Conservation (phyloP, 2,113 vertebrate species). For the Pelmatolapia mariae region DNA sequence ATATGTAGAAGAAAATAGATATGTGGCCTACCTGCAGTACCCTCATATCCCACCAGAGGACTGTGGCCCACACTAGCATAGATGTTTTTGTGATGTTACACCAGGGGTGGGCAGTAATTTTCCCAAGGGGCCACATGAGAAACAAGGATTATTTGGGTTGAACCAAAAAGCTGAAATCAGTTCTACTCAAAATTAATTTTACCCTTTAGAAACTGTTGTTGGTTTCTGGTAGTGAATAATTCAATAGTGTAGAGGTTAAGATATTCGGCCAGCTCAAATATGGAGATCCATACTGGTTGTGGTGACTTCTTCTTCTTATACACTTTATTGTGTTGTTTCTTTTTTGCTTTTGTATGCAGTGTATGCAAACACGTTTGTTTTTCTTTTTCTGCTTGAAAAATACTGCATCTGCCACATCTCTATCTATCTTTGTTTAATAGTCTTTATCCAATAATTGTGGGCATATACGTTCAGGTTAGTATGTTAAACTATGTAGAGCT, state of each 20-base stretch:
- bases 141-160: background rate
- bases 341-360: rapidly evolving
- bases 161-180: background rate
- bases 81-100: background rate
- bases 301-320: background rate
- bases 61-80: background rate
- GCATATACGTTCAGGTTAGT: background rate
- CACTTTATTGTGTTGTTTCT: background rate
- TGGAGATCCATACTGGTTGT: background rate
- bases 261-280: background rate
- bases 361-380: rapidly evolving
- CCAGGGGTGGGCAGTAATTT: background rate
- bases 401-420: background rate
- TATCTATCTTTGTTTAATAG: background rate
- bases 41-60: background rate
- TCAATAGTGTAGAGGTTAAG: background rate
- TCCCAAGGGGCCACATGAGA: background rate
- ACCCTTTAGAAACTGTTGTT: background rate
- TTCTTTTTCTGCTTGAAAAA: background rate
- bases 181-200: background rate
- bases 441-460: background rate
- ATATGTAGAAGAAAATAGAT: background rate
- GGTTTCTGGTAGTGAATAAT: background rate
- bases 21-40: background rate
- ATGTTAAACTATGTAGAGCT: background rate